These are phyloP conservation scores for Coracias cyanogaster DNA, from an alignment of 2,797 vertebrate species.

Conservation along the genomic window DNA sequence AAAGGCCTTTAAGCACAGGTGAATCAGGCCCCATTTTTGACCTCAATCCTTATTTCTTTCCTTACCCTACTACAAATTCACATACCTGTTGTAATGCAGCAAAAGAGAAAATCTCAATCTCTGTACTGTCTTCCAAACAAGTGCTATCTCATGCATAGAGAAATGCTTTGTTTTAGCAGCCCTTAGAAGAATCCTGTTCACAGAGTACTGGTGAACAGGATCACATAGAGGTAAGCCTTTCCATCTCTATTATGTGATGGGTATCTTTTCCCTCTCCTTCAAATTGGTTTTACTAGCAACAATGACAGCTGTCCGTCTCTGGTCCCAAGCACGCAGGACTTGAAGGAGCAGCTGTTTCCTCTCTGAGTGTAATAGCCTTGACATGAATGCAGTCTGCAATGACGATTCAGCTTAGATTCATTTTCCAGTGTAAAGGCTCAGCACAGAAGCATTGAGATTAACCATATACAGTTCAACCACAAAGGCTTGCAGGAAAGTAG, in stretches of 20 bases:
- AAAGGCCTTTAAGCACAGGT: neutral
- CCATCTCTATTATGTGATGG: neutral
- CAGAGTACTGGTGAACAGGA: neutral
- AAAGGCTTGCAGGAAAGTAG: neutral
- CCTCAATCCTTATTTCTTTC: neutral
- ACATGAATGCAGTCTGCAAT: neutral
- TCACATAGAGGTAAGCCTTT: neutral
- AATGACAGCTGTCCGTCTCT: neutral
- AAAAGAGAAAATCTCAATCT: neutral
- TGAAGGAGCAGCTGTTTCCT: constrained; percentile 7
- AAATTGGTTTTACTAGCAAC: neutral
- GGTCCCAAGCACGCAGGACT: neutral
- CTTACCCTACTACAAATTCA: neutral
- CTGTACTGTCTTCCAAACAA: neutral
- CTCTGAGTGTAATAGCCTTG: neutral
- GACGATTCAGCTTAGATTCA: neutral
- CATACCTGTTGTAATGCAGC: neutral
- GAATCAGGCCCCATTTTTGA: neutral
- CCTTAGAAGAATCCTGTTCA: neutral
- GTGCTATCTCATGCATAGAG: neutral
- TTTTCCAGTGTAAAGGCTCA: constrained; percentile 3
- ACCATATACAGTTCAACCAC: neutral
- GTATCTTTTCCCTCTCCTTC: neutral
- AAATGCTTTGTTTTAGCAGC: neutral
- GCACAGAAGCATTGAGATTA: neutral